These are phyloP conservation scores for Sminthurinus signatus DNA, from an alignment of 1,140 invertebrate genomes.

Conservation along the genomic window DNA sequence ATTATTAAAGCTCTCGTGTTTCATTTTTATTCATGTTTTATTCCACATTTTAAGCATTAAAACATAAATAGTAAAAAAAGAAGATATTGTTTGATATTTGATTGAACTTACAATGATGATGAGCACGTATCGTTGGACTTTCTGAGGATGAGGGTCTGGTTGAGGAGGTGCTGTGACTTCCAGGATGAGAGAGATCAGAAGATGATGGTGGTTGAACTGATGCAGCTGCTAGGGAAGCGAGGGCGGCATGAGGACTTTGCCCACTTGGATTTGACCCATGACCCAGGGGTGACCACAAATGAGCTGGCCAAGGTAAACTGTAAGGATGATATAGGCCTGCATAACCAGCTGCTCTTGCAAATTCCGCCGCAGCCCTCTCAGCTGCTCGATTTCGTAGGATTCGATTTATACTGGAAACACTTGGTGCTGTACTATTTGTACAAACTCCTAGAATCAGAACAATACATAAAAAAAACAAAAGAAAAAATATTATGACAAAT, in stretches of 20 bases:
- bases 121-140: slow-evolving; percentile 36
- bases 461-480: too few species aligned
- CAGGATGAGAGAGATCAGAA: slow-evolving; percentile 40
- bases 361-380: slow-evolving; percentile 86
- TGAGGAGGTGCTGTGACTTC: slow-evolving; percentile 40
- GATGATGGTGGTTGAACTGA: slow-evolving; percentile 38
- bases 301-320: slow-evolving; percentile 44
- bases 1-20: not conserved
- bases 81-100: too few species aligned
- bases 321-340: slow-evolving; percentile 60
- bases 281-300: slow-evolving; percentile 41
- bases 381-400: slow-evolving; percentile 84
- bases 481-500: not conserved
- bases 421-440: slow-evolving; percentile 77
- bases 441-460: slow-evolving; percentile 63
- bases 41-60: too few species aligned
- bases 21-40: too few species aligned
- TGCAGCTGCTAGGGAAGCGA: slow-evolving; percentile 18
- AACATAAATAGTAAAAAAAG: not conserved
- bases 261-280: not conserved
- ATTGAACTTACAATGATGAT: slow-evolving; percentile 34
- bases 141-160: slow-evolving; percentile 39
- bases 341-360: slow-evolving; percentile 81
- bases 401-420: slow-evolving; percentile 86
- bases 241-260: slow-evolving; percentile 29